A percentile compares a stretch with the other conserved stretches of the same genome.
Conservation (phyloP, 2,888 invertebrate genomes). For the Drosophila dives region DNA sequence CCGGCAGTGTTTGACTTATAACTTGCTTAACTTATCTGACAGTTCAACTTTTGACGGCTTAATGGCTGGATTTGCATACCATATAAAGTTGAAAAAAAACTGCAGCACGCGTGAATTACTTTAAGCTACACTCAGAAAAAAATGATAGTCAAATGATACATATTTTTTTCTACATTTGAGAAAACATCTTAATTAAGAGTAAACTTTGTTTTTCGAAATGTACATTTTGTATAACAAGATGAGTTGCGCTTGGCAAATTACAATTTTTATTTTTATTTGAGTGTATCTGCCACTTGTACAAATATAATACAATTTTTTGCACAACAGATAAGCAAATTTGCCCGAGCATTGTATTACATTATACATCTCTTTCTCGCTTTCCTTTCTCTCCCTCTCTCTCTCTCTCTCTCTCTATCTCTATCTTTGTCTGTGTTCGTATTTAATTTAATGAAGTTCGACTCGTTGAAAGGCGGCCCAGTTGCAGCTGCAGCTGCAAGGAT, state of each 20-base stretch:
- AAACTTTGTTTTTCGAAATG: too few species aligned
- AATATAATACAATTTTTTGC: conserved; percentile 1
- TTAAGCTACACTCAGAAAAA: background rate
- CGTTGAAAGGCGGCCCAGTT: background rate
- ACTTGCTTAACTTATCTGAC: conserved; percentile 59
- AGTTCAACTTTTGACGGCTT: conserved; percentile 50
- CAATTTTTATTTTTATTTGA: background rate
- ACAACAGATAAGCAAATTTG: conserved; percentile 1
- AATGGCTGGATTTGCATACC: conserved; percentile 16
- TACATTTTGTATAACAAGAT: too few species aligned
- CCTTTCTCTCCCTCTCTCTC: background rate
- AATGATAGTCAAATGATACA: background rate
- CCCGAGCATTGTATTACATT: background rate
- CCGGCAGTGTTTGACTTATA: conserved; percentile 63
- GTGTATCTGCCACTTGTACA: background rate
- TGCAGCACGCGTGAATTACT: background rate
- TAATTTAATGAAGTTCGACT: conserved; percentile 27
- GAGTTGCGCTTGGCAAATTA: background rate
- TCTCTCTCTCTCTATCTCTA: rapidly evolving
- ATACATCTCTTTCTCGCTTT: background rate
- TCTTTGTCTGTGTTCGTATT: conserved; percentile 5
- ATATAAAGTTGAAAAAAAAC: background rate
- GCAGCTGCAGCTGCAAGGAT: conserved; percentile 12
- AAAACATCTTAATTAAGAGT: background rate
- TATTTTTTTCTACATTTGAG: background rate